Evolutionary conservation across 2,797 vertebrate genomes (phyloP).

Genomic region (Anas capensis): DNA sequence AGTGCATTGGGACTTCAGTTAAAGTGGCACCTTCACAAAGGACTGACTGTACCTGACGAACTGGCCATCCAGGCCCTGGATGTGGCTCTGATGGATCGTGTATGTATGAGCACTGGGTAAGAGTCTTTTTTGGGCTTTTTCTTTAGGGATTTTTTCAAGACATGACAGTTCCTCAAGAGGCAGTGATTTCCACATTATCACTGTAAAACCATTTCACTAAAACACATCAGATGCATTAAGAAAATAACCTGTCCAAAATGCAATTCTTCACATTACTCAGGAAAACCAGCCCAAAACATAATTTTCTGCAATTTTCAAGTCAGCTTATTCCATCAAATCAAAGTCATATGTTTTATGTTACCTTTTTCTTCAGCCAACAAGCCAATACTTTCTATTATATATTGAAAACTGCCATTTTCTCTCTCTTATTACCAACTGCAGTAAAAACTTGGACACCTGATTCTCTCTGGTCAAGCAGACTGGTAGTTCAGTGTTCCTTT

Average conservation of each 20-base stretch:
- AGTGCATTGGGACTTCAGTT: constrained; percentile 83
- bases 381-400: neutral
- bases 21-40: constrained; percentile 84
- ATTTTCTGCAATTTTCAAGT: constrained; percentile 21
- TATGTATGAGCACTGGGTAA: constrained; percentile 88
- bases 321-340: neutral
- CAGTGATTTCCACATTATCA: neutral
- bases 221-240: neutral
- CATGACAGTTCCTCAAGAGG: neutral
- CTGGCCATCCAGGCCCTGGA: constrained; percentile 90
- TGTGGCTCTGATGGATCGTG: constrained; percentile 83
- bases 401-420: neutral
- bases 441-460: neutral
- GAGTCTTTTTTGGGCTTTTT: neutral
- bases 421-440: neutral
- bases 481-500: neutral
- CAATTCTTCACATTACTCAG: neutral
- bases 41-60: constrained; percentile 87
- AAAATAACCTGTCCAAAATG: neutral
- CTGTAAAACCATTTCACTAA: neutral
- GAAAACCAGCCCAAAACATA: neutral
- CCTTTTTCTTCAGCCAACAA: neutral
- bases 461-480: neutral
- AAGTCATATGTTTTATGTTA: neutral
- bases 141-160: neutral